Base-by-base conservation (phyloP, 2,113 vertebrate genomes). In the Nematolebias whitei region DNA sequence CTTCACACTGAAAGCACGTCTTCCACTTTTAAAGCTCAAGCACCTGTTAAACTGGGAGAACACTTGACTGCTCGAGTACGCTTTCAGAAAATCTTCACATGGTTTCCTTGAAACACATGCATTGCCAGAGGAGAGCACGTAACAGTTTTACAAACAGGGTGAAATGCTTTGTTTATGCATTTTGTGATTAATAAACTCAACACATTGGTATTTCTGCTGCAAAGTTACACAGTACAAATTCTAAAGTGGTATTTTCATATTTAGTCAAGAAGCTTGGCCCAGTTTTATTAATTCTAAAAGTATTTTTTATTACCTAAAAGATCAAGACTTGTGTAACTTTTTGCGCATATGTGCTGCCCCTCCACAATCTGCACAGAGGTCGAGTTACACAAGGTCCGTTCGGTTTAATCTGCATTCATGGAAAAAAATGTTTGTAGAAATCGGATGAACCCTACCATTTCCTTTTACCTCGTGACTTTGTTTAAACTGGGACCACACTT, bases 11-110 rank as follows among this genome's bases (percentile, higher is more conserved):
- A 73, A 53, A 82, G 70, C 63, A 55, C 35, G 82, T 88, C 86
- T 84, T 81, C 84, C 83, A 82, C 89, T 84, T 89, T 92, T 90
- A 75, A 87, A 71, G 79, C 80, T 92, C 85, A 89, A 92, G 90
- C 83, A 87, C 72, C 78, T 85, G 88, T 92, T 86, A 79, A 85
- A 78, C 79, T 78, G 29, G 57, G 83, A 90, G 79, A 71, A 85
- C 86, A 86, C 90, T 90, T 87, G 75, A 88, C 71, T 68, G 82
- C 83, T 88, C 78, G 69, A 76, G 72, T 70, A 63, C 55, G 19
- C 44, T 62, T 72, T 48, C 67, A 71, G 57, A 63, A 48, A 68
- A 64, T 67, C 47, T 49, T 52, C 29, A 64, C 63, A 55, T 59
- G 32, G 15, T 40, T 52, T 0, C 0, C 15, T 63, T 39, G 29